Base-by-base conservation (phyloP, 2,113 vertebrate species). In the Callithrix jacchus region DNA sequence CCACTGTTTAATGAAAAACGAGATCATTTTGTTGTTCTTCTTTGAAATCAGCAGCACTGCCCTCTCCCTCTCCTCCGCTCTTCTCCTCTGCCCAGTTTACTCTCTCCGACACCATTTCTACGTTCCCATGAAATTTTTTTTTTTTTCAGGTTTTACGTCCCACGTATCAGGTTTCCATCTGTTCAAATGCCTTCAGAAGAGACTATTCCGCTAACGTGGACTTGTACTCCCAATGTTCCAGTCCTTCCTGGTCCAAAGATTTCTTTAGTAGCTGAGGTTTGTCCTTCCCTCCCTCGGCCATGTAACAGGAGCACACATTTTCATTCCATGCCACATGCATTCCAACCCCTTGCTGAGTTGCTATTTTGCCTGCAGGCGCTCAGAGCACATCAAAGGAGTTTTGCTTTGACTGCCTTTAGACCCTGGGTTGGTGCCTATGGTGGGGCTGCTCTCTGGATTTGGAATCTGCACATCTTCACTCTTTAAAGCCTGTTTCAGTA, bases 361-460 rank as follows among this genome's bases (percentile, higher is more conserved):
- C 56, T 91, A 20, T 89, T 95, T 94, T 85, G 71, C 96, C 93
- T 73, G 77, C 30, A 71, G 89, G 84, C 81, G 90, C 18, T 90
- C 45, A 6, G 32, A 84, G 45, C 42, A 81, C 84, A 56, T 97
- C 79, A 97, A 90, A 97, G 56, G 32, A 58, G 21, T 94, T 35
- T 74, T 82, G n/a, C 71, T 95, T 85, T 90, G 42, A 93, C 27
- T 77, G n/a, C 40, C 66, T 87, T 77, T 85, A 83, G 25, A 92
- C 23, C 54, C 25, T 37, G 61, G 86, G 30, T 54, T 42, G n/a
- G 17, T 93, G 47, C 71, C 66, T 81, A 37, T 13, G 16, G 23
- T 66, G 56, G 30, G 35, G 42, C 27, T 61, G 25, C 40, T 84
- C 58, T 42, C 37, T 30, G 54, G 40, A 58, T 8, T 37, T 54